Evolutionary conservation across 2,888 invertebrate species (phyloP), one percentile per base, ranked within the genome.

Genomic region (Chamaedrilus cognettii): DNA sequence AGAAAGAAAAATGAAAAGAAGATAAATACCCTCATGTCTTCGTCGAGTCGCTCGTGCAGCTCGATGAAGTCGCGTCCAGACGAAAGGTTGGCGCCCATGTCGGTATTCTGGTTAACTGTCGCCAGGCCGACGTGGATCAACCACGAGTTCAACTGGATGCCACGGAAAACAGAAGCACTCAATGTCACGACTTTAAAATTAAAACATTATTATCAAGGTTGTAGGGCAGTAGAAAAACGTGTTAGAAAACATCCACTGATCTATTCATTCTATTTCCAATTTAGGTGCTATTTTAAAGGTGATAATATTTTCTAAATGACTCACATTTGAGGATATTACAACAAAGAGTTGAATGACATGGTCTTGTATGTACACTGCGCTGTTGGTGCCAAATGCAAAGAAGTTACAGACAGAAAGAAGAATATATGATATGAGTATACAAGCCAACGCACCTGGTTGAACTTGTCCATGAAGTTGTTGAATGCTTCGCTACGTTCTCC

Each of bases 11-110:
- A 55, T 23, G 55, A 7, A 11, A 55, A 7, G 23, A 11, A 15
- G 26, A 15, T 15, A 15, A 7, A 81, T 81, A 90, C 90, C 86
- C 88, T 88, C 72, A 92, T 85, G 81, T 92, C 91, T 77, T 87
- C 88, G 77, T 90, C 87, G 60, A 92, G 83, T 77, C 90, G 88
- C 75, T 89, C 88, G 80, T 93, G 92, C 74, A 90, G 85, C 77
- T 89, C 87, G 70, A 91, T 86, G 81, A 92, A 92, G 79, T 91
- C 90, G 76, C 88, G 87, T 55, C 91, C 89, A 69, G 77, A 77
- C 68, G 76, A 75, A 72, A 82, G 77, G 74, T 76, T 79, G n/a
- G 74, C 74, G n/a, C 92, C 92, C 88, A 92, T 89, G 76, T 90
- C 88, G 70, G 88, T 87, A 77, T 90, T 90, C 52, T 89, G 88